Conservation (phyloP, 2,113 vertebrate species). For the Alligator sinensis region DNA sequence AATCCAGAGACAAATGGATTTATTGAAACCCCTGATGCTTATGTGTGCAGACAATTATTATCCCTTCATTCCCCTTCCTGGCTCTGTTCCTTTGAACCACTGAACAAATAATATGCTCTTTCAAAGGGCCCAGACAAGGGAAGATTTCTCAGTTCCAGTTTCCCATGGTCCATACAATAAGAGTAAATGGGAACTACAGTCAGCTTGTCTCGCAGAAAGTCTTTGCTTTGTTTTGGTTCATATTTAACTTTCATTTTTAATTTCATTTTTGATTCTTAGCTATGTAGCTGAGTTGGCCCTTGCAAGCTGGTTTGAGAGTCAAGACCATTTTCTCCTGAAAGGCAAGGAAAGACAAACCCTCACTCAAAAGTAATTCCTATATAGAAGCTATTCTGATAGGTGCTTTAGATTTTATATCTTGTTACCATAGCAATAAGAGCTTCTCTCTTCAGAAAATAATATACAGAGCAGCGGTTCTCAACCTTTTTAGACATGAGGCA, state of each 20-base stretch:
- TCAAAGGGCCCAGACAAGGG: neutral
- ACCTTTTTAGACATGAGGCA: too few species aligned
- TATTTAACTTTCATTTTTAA: neutral
- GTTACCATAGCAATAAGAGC: neutral
- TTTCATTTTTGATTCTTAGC: neutral
- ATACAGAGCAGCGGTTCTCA: neutral
- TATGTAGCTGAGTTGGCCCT: neutral
- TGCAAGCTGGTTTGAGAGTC: neutral
- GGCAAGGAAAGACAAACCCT: neutral
- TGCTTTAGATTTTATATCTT: neutral
- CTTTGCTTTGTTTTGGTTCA: neutral
- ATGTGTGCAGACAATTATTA: neutral
- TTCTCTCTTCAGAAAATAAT: neutral
- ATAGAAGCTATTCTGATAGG: neutral
- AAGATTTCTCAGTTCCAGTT: neutral
- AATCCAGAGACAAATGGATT: neutral
- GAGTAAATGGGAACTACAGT: neutral
- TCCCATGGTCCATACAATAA: neutral
- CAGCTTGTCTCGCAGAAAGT: neutral
- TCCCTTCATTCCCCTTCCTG: neutral
- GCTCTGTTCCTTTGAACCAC: neutral
- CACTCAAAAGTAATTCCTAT: neutral
- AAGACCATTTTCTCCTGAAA: neutral
- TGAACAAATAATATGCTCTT: neutral
- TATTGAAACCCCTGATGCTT: neutral